Percentiles rank a stretch among this genome's conserved stretches.
Conservation (phyloP, 2,113 vertebrate species). For the Merops nubicus region DNA sequence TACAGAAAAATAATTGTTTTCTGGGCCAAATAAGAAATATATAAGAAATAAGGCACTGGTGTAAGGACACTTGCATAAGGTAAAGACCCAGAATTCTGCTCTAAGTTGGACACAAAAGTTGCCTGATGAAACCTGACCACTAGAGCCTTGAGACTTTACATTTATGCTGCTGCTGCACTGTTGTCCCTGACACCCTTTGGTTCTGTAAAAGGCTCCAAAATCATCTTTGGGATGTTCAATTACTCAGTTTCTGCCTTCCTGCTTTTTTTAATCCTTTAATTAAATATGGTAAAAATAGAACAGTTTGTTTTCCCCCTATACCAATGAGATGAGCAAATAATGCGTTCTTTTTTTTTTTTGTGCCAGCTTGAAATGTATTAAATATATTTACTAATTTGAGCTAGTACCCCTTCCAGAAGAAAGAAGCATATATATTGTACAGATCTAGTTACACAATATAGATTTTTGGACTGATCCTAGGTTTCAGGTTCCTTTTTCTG, state of each 20-base stretch:
- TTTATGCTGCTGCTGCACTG: neutral
- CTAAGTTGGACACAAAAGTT: neutral
- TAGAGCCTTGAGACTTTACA: neutral
- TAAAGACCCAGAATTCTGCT: neutral
- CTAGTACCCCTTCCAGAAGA: neutral
- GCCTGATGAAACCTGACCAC: neutral
- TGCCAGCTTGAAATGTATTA: neutral
- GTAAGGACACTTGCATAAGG: neutral
- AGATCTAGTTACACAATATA: neutral
- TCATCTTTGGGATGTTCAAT: neutral
- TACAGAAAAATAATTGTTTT: neutral
- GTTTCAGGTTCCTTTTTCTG: neutral
- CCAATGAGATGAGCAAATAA: neutral
- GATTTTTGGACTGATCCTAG: neutral
- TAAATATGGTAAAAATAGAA: neutral
- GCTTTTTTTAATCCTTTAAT: neutral
- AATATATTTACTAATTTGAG: neutral
- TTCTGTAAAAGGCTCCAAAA: neutral
- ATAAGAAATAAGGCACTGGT: neutral
- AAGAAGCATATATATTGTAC: neutral
- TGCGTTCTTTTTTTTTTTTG: neutral
- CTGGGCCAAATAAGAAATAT: neutral
- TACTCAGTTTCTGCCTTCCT: neutral
- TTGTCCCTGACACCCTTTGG: neutral
- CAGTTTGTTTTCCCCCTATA: neutral